phyloP scores from a whole-genome alignment of 2,888 invertebrate genomes.

The Morinoia aosen region DNA sequence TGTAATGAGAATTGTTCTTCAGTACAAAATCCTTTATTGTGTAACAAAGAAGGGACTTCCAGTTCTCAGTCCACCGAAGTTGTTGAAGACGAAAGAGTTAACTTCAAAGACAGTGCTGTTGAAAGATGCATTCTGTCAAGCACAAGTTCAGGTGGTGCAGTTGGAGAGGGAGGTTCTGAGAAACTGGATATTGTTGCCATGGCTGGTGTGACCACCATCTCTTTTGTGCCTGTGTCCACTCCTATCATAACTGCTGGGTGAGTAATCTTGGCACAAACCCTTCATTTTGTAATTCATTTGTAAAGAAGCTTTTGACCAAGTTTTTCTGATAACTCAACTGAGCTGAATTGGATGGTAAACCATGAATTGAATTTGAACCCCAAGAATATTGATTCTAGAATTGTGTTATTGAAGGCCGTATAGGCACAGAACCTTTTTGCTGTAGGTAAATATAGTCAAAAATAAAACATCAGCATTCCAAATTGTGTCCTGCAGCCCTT shows the following conservation, averaged over 20 bases:
- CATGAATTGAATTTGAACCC: too few species aligned
- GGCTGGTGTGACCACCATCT: conserved; percentile 56
- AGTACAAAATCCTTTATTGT: background rate
- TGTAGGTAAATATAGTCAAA: background rate
- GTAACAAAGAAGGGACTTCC: background rate
- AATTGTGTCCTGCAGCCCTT: background rate
- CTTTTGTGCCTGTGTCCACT: conserved; percentile 64
- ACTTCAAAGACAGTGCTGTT: background rate
- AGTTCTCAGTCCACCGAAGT: background rate
- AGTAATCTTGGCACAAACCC: background rate
- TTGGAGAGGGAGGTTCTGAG: conserved; percentile 3
- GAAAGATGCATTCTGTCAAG: background rate
- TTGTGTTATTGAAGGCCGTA: conserved; percentile 58
- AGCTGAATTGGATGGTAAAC: too few species aligned
- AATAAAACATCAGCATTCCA: background rate
- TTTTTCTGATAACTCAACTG: too few species aligned
- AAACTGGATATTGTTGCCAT: conserved; percentile 60
- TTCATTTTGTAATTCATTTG: background rate
- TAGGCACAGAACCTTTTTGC: conserved; percentile 61
- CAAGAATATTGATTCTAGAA: too few species aligned
- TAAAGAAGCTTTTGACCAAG: too few species aligned
- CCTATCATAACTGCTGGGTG: conserved; percentile 67
- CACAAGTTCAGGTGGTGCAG: background rate
- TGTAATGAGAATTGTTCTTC: background rate
- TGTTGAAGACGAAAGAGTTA: background rate